Evolutionary conservation across 2,113 vertebrate species (phyloP), one percentile per base, ranked within the genome.

Genomic region (Rafetus swinhoei): DNA sequence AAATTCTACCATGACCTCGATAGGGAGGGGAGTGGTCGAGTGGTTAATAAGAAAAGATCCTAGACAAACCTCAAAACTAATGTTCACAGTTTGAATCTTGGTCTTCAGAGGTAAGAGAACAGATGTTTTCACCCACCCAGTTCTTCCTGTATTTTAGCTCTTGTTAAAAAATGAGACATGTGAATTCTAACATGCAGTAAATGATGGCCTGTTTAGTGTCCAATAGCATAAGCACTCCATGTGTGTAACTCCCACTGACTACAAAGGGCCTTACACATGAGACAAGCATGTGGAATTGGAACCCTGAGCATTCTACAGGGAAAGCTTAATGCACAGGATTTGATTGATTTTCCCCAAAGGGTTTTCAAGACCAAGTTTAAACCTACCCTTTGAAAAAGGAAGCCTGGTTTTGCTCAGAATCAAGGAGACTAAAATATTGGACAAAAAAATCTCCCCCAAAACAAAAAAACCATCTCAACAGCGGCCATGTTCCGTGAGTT

Each of bases 271-370:
- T 27, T 91, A 35, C 60, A 57, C 9, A 25, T 2, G 52, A 85
- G 77, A 83, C 85, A 90, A 87, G 29, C 29, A 57, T 82, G 16
- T 6, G 88, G 92, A 89, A 88, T 45, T n/a, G 88, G 39, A 95
- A 88, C 88, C 65, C 56, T 84, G 94, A 84, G 86, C 21, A 2
- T 91, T 93, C 89, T 95, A 82, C 86, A 91, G 24, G 57, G 87
- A 92, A 91, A 93, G 81, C 11, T 69, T 81, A 50, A 81, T 52
- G 19, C 92, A 81, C 0, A 0, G n/a, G n/a, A 27, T 8, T 91
- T 83, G 89, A 91, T 0, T 60, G 76, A 76, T 88, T 96, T 96
- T 95, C 45, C 65, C 60, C 90, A 83, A 88, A 69, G 32, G 62
- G 18, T 69, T 69, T 69, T 16, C 65, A 69, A 35, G n/a, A 92